phyloP scores from a whole-genome alignment of 2,888 invertebrate genomes.

The Acanthosepion esculentum region DNA sequence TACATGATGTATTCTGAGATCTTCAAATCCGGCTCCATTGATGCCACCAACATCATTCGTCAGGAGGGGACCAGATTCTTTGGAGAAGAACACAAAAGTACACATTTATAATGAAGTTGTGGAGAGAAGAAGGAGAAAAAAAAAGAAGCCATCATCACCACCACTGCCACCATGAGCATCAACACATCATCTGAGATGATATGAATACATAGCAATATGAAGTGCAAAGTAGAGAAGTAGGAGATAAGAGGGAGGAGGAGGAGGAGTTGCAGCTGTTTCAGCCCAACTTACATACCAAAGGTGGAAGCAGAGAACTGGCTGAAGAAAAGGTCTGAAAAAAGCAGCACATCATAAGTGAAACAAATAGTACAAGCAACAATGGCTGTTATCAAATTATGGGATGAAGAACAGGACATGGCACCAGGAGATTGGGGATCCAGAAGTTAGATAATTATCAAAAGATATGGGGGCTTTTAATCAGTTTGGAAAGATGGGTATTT shows the following conservation, averaged over 20 bases:
- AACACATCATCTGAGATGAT: neutral
- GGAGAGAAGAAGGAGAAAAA: neutral
- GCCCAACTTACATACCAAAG: slow-evolving; percentile 21
- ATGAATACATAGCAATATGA: neutral
- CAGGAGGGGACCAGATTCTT: slow-evolving; percentile 16
- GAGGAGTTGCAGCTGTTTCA: neutral
- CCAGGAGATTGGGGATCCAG: slow-evolving; percentile 51
- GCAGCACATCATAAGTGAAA: neutral
- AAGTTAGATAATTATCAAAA: slow-evolving; percentile 48
- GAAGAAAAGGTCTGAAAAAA: slow-evolving; percentile 22
- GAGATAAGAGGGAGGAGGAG: neutral
- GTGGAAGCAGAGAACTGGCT: slow-evolving; percentile 33
- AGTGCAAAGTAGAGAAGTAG: neutral
- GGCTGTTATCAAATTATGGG: slow-evolving; percentile 46
- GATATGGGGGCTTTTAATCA: neutral
- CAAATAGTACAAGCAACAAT: slow-evolving; percentile 23
- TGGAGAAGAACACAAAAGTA: neutral
- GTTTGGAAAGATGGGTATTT: neutral
- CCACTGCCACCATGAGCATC: neutral
- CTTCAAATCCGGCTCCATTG: neutral
- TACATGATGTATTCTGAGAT: neutral
- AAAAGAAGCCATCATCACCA: neutral
- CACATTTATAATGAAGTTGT: neutral
- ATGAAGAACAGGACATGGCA: slow-evolving; percentile 51
- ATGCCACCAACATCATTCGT: neutral